Conservation (phyloP, 2,113 vertebrate genomes). For the Saccopteryx bilineata region DNA sequence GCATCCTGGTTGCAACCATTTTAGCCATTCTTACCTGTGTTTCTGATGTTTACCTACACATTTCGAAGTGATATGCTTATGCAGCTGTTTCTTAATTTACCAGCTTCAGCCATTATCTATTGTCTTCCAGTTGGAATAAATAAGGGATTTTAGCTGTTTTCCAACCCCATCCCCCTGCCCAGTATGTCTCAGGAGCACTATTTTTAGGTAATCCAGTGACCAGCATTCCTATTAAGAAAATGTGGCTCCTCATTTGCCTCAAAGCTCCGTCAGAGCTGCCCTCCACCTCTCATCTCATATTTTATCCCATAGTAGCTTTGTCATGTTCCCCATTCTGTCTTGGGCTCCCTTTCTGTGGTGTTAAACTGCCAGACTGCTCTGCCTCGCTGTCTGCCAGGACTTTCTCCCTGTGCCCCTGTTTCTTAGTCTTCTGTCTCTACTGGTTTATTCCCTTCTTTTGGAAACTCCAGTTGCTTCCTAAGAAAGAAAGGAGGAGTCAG, state of each 20-base stretch:
- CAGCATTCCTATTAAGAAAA: conserved; percentile 60
- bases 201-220: conserved; percentile 68
- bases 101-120: conserved; percentile 43
- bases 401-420: neutral
- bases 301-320: neutral
- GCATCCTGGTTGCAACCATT: neutral
- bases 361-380: neutral
- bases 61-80: conserved; percentile 50
- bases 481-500: neutral
- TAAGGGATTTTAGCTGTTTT: conserved; percentile 51
- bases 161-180: neutral
- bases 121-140: conserved; percentile 65
- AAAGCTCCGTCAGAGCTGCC: conserved; percentile 23
- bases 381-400: neutral
- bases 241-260: conserved; percentile 8
- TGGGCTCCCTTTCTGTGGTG: neutral
- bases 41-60: conserved; percentile 22
- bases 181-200: conserved; percentile 43
- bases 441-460: neutral
- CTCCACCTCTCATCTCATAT: neutral
- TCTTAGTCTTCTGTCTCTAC: conserved; percentile 14
- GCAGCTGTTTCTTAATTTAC: conserved; percentile 60
- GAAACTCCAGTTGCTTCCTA: neutral
- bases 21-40: neutral
- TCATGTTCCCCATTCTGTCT: neutral